These are phyloP conservation scores for Tinamus major DNA, from an alignment of 2,797 vertebrate genomes.

Conservation along the genomic window DNA sequence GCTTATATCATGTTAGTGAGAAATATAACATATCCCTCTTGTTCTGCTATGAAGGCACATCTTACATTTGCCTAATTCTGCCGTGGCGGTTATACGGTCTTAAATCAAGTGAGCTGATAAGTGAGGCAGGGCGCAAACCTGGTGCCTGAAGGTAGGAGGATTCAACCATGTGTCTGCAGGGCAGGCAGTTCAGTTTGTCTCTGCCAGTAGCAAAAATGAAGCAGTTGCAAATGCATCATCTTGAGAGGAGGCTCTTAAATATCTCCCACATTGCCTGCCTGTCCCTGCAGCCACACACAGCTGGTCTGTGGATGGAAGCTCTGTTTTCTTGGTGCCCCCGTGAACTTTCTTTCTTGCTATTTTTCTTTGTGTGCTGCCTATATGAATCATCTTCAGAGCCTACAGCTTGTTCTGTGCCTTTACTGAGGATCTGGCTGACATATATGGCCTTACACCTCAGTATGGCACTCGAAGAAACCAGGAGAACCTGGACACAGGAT, in stretches of 20 bases:
- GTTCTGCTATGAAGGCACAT: background rate
- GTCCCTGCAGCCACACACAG: conserved; percentile 36
- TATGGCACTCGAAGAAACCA: background rate
- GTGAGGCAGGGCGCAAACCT: background rate
- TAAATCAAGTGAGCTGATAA: background rate
- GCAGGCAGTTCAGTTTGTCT: background rate
- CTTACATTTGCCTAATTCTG: background rate
- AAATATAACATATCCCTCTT: background rate
- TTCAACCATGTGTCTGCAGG: background rate
- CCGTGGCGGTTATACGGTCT: background rate
- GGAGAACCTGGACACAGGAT: background rate
- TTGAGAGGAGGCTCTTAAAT: conserved; percentile 39
- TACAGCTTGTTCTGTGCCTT: conserved; percentile 43
- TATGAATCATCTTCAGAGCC: conserved; percentile 34
- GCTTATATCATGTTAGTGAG: background rate
- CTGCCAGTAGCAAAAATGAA: background rate
- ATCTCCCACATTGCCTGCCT: conserved; percentile 48
- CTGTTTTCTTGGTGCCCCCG: conserved; percentile 32
- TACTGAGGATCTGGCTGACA: conserved; percentile 4
- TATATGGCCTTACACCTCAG: background rate
- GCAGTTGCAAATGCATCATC: background rate
- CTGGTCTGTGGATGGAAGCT: conserved; percentile 57
- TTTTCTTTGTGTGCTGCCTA: conserved; percentile 44
- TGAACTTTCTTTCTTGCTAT: conserved; percentile 55
- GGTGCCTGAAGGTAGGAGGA: background rate